Evolutionary conservation across 2,113 vertebrate species (phyloP).

Genomic region (Vulpes vulpes): DNA sequence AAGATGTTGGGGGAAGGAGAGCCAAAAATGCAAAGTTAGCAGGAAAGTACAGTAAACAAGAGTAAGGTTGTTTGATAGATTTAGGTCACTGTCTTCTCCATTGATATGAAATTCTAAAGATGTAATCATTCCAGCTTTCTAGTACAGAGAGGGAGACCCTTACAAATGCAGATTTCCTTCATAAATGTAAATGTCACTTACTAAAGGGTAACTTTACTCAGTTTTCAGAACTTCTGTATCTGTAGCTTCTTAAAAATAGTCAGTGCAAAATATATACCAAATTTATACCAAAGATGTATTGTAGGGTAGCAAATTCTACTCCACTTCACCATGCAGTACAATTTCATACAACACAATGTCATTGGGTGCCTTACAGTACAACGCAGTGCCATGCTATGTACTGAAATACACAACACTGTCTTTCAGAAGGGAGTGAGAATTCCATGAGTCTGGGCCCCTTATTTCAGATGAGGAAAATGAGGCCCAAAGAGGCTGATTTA

Average conservation of each 20-base stretch:
- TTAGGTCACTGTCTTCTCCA: not conserved
- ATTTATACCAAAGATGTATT: not conserved
- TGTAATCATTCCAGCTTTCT: not conserved
- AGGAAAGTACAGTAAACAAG: not conserved
- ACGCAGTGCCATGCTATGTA: not conserved
- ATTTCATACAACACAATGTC: not conserved
- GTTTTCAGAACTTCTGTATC: not conserved
- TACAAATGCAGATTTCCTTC: not conserved
- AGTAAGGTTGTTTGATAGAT: not conserved
- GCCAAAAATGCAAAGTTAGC: not conserved
- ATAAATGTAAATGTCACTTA: not conserved
- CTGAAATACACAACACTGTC: not conserved
- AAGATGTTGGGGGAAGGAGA: not conserved
- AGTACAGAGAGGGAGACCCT: not conserved
- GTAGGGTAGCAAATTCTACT: not conserved
- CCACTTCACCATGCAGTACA: not conserved
- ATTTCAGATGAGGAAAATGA: conserved; percentile 4
- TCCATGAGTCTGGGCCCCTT: not conserved
- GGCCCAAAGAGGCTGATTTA: not conserved
- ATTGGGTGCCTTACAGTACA: not conserved
- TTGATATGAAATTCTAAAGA: not conserved
- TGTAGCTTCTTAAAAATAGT: not conserved
- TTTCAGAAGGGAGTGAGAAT: conserved; percentile 31
- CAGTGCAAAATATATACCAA: not conserved
- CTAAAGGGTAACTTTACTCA: not conserved